Evolutionary conservation across 2,888 invertebrate species (phyloP), one percentile per base, ranked within the genome.

Genomic region (Aphidoletes aphidimyza): DNA sequence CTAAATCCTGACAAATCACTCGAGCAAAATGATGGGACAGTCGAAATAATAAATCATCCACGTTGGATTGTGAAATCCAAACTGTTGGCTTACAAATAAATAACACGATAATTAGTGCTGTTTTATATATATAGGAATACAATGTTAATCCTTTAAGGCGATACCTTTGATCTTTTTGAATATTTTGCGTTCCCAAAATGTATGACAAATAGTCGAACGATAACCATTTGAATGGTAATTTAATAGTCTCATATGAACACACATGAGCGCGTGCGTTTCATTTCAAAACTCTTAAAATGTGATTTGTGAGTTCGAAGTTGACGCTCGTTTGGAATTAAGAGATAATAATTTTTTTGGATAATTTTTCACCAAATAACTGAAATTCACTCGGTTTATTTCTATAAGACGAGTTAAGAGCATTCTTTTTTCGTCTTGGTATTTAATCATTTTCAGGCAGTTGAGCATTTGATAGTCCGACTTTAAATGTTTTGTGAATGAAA

Each of bases 1-100:
- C 22, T 37, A 37, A 81, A 81, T 81, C 81, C 81, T 19, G 81
- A 81, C 81, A 81, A 81, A 81, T 81, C 81, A 22, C 37, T 37
- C 22, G 37, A n/a, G 17, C 37, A n/a, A 37, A 81, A 81, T 81
- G 22, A 81, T 81, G 81, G 37, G 81, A 81, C 37, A 22, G 19
- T 9, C 37, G 37, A 37, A 37, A n/a, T 37, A 37, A 81, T 81
- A 81, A 81, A 81, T 81, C 37, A 81, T 81, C 14, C 2, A 37
- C 11, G 36, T 34, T 34, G 34, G 2, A 36, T 36, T 37, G 11
- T 8, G 81, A 37, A 9, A 81, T 54, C 22, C 17, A 78, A 6
- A 81, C 37, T 6, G 26, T 22, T 30, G 5, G 14, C 14, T 81
- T 6, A 37, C 37, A n/a, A n/a, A 81, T 81, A 81, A 37, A 81